Evolutionary conservation across 2,888 invertebrate genomes (phyloP), one percentile per base, ranked within the genome.

Genomic region (Oligia latruncula): DNA sequence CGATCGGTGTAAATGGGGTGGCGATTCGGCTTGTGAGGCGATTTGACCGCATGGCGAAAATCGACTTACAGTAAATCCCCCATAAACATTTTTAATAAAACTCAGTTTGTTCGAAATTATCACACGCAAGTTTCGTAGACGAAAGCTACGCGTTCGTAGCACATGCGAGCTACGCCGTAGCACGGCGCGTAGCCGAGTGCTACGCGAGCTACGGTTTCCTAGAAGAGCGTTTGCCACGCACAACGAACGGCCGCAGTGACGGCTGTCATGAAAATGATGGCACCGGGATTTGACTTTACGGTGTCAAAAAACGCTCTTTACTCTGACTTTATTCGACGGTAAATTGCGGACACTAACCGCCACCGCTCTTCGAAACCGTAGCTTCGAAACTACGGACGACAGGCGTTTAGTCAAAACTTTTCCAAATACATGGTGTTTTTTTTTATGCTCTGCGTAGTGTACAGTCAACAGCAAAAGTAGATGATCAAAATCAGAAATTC

Each of bases 111-210:
- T 77, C 5, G 52, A 52, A 78, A 52, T 29, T 0, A 11, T 77
- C 40, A 17, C 46, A 17, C 6, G 11, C 9, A 35, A 62, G 5
- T 74, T 29, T 74, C 35, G 52, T 60, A 66, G 20, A 52, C 35
- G 13, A 58, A 17, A 13, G 64, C 80, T 74, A 81, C 52, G 43
- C n/a, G 3, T 9, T 11, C 46, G 74, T 62, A 68, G 62, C 15
- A 6, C 0, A 6, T 5, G 4, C 6, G 15, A 11, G 23, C 81
- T 80, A 80, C 81, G 81, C 0, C 62, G 81, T 80, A 80, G 75
- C 29, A 23, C 0, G 0, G 0, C 13, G 0, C 49, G 74, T 81
- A 80, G 81, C 62, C 66, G 0, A 60, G 2, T 0, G 52, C 74
- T 78, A 70, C 29, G 17, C 23, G 8, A 11, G 65, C 62, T 29